These are phyloP conservation scores for Heliothis peltigera DNA, from an alignment of 2,888 invertebrate genomes.

Conservation along the genomic window DNA sequence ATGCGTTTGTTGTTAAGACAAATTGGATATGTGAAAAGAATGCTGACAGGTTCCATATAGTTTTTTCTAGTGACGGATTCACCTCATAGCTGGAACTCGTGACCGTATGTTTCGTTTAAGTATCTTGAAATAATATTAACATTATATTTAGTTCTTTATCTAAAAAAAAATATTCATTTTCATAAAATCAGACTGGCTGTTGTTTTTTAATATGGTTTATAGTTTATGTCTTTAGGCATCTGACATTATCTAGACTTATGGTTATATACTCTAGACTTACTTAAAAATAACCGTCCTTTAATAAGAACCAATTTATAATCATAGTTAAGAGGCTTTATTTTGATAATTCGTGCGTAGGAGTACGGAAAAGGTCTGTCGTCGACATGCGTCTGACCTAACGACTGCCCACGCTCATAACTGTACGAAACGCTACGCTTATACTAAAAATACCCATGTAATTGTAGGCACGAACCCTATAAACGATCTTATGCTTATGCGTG, in stretches of 20 bases:
- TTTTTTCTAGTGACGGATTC: neutral
- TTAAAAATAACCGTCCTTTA: conserved; percentile 21
- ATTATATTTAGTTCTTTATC: neutral
- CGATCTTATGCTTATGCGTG: conserved; percentile 27
- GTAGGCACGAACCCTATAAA: conserved; percentile 34
- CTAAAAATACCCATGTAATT: conserved; percentile 47
- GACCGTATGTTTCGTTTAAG: neutral
- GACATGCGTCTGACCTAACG: conserved; percentile 71
- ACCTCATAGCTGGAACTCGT: neutral
- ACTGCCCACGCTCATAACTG: conserved; percentile 83
- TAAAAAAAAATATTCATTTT: neutral
- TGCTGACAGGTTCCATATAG: conserved; percentile 26
- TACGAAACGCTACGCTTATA: conserved; percentile 57
- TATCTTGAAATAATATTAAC: neutral
- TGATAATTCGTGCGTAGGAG: conserved; percentile 69
- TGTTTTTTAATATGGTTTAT: conserved; percentile 1
- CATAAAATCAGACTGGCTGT: neutral
- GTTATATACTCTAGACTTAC: no score
- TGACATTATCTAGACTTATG: neutral
- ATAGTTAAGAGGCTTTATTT: conserved; percentile 49
- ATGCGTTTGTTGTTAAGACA: conserved; percentile 33
- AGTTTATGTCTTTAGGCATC: conserved; percentile 8
- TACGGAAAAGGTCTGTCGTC: conserved; percentile 69
- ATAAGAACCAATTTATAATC: conserved; percentile 30
- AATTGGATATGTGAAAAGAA: conserved; percentile 38